Percentiles rank a stretch among this genome's conserved stretches.
Conservation (phyloP, 1,140 invertebrate genomes). For the Drosophila nikananu region DNA sequence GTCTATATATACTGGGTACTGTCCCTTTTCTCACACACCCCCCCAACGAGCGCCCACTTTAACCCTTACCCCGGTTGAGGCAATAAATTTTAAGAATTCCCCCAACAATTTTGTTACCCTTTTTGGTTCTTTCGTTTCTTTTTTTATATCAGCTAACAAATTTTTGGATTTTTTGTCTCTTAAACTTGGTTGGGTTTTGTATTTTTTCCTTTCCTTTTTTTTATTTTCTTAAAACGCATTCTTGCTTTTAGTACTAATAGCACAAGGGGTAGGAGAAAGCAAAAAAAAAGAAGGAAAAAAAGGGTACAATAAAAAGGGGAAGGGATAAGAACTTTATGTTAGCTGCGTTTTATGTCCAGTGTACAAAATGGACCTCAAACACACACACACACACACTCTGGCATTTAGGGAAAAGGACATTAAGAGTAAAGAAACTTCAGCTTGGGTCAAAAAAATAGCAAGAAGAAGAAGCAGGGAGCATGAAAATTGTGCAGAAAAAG, state of each 20-base stretch:
- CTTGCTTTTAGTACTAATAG: constrained; percentile 55
- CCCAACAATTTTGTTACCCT: constrained; percentile 44
- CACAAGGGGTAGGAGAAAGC: constrained; percentile 12
- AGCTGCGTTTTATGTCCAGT: constrained; percentile 54
- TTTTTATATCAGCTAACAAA: constrained; percentile 33
- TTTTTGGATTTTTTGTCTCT: constrained; percentile 38
- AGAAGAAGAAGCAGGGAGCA: constrained; percentile 9
- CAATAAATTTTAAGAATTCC: constrained; percentile 60
- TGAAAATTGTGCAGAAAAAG: constrained; percentile 21
- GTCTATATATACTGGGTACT: constrained; percentile 2
- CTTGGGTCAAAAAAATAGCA: constrained; percentile 30
- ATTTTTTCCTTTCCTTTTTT: not conserved
- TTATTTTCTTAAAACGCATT: constrained; percentile 37
- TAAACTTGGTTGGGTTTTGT: constrained; percentile 21
- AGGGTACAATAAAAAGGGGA: constrained; percentile 17
- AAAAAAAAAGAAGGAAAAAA: constrained; percentile 21
- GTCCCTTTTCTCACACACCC: constrained; percentile 1
- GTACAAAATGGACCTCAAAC: constrained; percentile 44
- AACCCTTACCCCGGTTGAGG: not conserved
- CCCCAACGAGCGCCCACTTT: not conserved
- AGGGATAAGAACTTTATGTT: constrained; percentile 52
- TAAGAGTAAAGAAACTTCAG: constrained; percentile 40
- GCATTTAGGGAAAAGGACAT: constrained; percentile 23
- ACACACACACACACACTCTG: constrained; percentile 15
- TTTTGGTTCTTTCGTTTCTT: constrained; percentile 14